Evolutionary conservation across 2,888 invertebrate species (phyloP), one percentile per base, ranked within the genome.

Genomic region (Ochropacha duplaris): DNA sequence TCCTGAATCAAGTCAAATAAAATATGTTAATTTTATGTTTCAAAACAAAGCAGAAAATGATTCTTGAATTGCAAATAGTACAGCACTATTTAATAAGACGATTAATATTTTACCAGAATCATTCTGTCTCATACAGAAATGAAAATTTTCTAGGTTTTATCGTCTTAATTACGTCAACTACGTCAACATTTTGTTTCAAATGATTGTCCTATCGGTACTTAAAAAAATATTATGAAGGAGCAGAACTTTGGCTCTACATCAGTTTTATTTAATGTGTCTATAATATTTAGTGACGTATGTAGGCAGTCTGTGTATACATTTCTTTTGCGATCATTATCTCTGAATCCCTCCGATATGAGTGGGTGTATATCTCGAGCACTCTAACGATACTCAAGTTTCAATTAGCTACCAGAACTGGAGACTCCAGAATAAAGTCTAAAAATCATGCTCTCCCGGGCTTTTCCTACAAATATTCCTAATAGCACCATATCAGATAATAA

Each of bases 351-450:
- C 31, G 31, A 31, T 22, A n/a, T 50, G 34, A 16, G 50, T 56
- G 22, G 31, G 58, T 55, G 57, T 55, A 36, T 6, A 6, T 55
- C 55, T 60, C 63, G 55, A 54, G 50, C 52, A 56, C 52, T n/a
- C 36, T 57, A 61, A 61, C 62, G 64, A 66, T 58, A 73, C 74
- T 82, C 74, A 64, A 64, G 73, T 79, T 81, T 76, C 75, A 79
- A 81, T 83, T 78, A 79, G 69, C 61, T 60, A 62, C 59, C 57
- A 62, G 68, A 75, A 77, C 68, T 69, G 68, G 71, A 61, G 61
- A 62, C 64, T 65, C 57, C 31, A 19, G 31, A 34, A 57, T 57
- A 60, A 49, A 60, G 57, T 39, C 54, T 57, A 56, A 64, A 61
- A 59, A 57, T 57, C 11, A 59, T 64, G 12, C 50, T 54, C 31